Base-by-base conservation (phyloP, 30 jellyfish, hydroid and myxozoan genomes). In the Turritopsis dohrnii region DNA sequence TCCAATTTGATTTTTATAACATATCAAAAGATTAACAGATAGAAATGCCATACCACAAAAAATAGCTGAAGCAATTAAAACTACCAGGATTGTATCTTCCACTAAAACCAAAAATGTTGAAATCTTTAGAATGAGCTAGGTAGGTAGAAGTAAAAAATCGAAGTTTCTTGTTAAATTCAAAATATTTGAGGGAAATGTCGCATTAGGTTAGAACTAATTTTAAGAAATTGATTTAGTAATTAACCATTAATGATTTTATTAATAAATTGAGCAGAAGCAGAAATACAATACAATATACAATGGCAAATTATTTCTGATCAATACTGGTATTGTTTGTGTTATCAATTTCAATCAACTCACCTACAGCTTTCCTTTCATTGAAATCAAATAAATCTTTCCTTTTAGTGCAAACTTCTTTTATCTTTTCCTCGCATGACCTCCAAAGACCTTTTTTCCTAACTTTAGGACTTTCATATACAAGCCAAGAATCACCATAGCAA, bases 401-500 rank as follows among this genome's bases (percentile, higher is more conserved):
- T n/a, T 23, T 69, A 9, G 77, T 7, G 22, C 77, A 69, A 27
- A 69, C 77, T 69, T 23, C 77, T n/a, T 19, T 69, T 27, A 69
- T 23, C 77, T 9, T 8, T 69, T 27, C 31, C 8, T 9, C 22
- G 19, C 77, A 69, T 9, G 8, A 8, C 30, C 19, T 69, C 77
- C 77, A 69, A 7, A 69, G 30, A 9, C 77, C 77, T 69, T 69
- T 21, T 27, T 19, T 69, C 8, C 30, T 69, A 19, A 18, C 19
- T 23, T 21, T 60, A 60, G 73, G 22, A 0, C 17, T 69, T 17
- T 69, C 77, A 69, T n/a, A 9, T 0, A 69, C 8, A 17, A 23
- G 19, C 77, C 77, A 69, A 23, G 77, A 23, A 27, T 69, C 31
- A 69, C 77, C 77, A 69, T 69, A 69, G 8, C 77, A 69, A 69